Conservation (phyloP, 2,797 vertebrate species). For the Malacoraja senta region DNA sequence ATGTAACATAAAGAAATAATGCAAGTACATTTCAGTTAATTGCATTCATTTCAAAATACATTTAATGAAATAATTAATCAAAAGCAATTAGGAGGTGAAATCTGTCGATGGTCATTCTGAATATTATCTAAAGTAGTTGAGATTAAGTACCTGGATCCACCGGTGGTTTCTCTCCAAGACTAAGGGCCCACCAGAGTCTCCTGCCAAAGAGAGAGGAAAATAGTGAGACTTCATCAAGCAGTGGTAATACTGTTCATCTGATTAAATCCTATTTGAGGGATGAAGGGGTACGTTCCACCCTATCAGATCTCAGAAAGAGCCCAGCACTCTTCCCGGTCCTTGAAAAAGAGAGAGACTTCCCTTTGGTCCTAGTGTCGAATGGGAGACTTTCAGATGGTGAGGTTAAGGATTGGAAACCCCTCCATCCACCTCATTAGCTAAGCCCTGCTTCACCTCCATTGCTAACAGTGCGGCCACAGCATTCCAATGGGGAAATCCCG, state of each 20-base stretch:
- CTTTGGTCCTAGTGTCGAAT: background rate
- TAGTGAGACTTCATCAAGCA: background rate
- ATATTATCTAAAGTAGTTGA: background rate
- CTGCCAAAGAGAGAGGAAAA: background rate
- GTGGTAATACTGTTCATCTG: background rate
- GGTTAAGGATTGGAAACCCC: background rate
- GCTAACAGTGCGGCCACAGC: too few species aligned
- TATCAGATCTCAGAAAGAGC: background rate
- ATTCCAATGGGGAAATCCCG: background rate
- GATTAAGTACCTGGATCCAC: constrained; percentile 33
- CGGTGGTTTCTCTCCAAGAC: background rate
- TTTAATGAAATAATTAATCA: background rate
- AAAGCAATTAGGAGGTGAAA: background rate
- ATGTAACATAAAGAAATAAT: background rate
- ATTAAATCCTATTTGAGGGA: background rate
- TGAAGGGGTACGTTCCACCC: too few species aligned
- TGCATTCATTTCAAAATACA: background rate
- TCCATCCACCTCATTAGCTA: background rate
- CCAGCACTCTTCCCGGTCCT: background rate
- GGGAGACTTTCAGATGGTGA: background rate
- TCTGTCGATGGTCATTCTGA: background rate
- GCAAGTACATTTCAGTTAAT: background rate
- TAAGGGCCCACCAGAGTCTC: constrained; percentile 31
- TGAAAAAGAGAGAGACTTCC: background rate
- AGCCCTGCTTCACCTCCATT: background rate